Percentiles rank a stretch among this genome's conserved stretches.
phyloP scores from a whole-genome alignment of 2,888 invertebrate species.

The Caenorhabditis afra region DNA sequence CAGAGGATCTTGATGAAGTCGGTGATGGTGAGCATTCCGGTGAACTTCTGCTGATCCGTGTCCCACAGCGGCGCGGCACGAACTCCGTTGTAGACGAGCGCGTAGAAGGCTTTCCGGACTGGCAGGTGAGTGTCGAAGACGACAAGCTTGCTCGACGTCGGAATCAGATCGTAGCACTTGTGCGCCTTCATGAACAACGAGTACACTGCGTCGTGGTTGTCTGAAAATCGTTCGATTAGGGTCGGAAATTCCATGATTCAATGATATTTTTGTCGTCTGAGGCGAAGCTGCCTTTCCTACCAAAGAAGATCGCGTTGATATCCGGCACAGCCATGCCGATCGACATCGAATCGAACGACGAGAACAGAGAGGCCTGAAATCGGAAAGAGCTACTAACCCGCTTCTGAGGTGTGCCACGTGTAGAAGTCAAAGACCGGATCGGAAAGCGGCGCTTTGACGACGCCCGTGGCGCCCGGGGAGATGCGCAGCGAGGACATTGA shows the following conservation, averaged over 20 bases:
- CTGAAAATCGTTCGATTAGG: constrained; percentile 64
- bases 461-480: constrained; percentile 47
- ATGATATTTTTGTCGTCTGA: not conserved
- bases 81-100: constrained; percentile 90
- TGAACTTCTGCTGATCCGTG: constrained; percentile 86
- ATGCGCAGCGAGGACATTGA: constrained; percentile 53
- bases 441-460: constrained; percentile 55
- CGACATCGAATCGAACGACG: constrained; percentile 71
- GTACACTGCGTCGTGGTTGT: constrained; percentile 80
- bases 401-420: constrained; percentile 76
- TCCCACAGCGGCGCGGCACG: constrained; percentile 89
- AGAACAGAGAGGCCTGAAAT: constrained; percentile 71
- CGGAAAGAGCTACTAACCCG: constrained; percentile 61
- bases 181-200: constrained; percentile 95
- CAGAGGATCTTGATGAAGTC: constrained; percentile 83
- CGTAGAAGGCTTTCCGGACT: constrained; percentile 98
- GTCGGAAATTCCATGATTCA: no score
- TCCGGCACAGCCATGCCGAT: constrained; percentile 71
- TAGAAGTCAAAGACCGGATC: constrained; percentile 78
- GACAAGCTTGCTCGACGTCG: constrained; percentile 98
- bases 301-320: constrained; percentile 78
- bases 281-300: constrained; percentile 49
- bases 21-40: constrained; percentile 86
- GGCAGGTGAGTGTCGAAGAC: constrained; percentile 98
- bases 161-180: constrained; percentile 99